Evolutionary conservation across 2,888 invertebrate genomes (phyloP), one percentile per base, ranked within the genome.

Genomic region (Eupithecia subfuscata): DNA sequence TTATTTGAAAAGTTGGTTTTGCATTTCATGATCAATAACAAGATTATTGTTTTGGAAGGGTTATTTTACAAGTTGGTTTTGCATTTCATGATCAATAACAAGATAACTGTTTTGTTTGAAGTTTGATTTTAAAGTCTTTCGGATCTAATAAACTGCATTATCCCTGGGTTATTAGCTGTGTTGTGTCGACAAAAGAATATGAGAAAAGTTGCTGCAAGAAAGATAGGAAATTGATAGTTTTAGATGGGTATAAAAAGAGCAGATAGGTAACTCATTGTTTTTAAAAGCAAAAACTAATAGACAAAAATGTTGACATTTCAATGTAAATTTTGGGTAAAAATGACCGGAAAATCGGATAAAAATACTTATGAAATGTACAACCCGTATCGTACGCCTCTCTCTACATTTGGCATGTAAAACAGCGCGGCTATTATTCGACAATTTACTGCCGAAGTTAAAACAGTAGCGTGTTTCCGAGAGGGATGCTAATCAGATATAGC

Each of bases 361-460:
- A 12, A 5, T 37, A 40, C n/a, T 34, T 34, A n/a, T 3, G 16
- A 11, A 40, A 40, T 40, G n/a, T 65, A 22, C 65, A n/a, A n/a
- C n/a, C 40, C 11, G 37, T 37, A 67, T 67, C 37, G 34, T 30
- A 64, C 16, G 40, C 7, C 40, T n/a, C 14, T 37, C 40, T n/a
- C 14, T 37, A 43, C 37, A 70, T 63, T 74, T 70, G 74, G 65
- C 70, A 71, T 74, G 64, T 73, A 72, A 73, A 68, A 45, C 43
- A 25, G 68, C 22, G 40, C 48, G 60, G 37, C 14, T 64, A 34
- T 68, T 73, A 64, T 45, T 18, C 65, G 30, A 69, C 48, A 48
- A 73, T 73, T 73, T 73, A 73, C 73, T 73, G 48, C 73, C 45
- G 60, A 69, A 72, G 75, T 75, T 72, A 45, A 63, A 63, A 64